These are phyloP conservation scores for Planococcus citri DNA, from an alignment of 1,140 invertebrate species.

Conservation along the genomic window DNA sequence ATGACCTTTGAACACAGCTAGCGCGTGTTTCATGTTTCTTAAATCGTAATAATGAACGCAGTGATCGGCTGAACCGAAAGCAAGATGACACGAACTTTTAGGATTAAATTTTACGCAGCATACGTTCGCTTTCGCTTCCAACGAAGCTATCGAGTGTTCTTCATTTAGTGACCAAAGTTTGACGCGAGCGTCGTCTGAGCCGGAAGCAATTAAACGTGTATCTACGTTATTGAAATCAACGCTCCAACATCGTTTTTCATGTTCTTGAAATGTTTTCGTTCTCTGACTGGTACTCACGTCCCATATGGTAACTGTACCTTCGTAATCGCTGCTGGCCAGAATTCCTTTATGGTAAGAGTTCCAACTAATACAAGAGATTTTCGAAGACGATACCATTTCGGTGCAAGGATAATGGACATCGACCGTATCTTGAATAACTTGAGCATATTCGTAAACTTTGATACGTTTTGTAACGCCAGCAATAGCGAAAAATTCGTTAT, in stretches of 20 bases:
- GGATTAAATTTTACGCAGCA: slow-evolving; percentile 97
- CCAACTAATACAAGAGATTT: slow-evolving; percentile 92
- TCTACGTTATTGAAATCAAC: slow-evolving; percentile 92
- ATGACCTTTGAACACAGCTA: slow-evolving; percentile 81
- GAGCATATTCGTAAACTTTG: slow-evolving; percentile 83
- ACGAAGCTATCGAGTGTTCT: slow-evolving; percentile 71
- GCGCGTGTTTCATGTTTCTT: slow-evolving; percentile 65
- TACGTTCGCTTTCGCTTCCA: slow-evolving; percentile 87
- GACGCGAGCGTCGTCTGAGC: slow-evolving; percentile 87
- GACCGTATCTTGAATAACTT: slow-evolving; percentile 65
- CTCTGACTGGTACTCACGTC: slow-evolving; percentile 70
- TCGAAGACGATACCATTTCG: slow-evolving; percentile 87
- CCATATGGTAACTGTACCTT: slow-evolving; percentile 88
- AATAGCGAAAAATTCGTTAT: slow-evolving; percentile 92
- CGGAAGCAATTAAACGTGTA: slow-evolving; percentile 79
- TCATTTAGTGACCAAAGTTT: slow-evolving; percentile 85
- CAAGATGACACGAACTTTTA: slow-evolving; percentile 67
- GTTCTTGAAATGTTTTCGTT: slow-evolving; percentile 68
- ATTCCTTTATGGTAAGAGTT: slow-evolving; percentile 83
- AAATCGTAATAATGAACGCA: slow-evolving; percentile 95
- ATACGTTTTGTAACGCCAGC: slow-evolving; percentile 95
- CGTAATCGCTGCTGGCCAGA: slow-evolving; percentile 88
- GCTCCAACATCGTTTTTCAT: slow-evolving; percentile 93
- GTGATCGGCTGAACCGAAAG: slow-evolving; percentile 92
- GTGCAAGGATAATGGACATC: slow-evolving; percentile 86